phyloP scores from a whole-genome alignment of 1,140 invertebrate genomes.

The Brachionus rubens region DNA sequence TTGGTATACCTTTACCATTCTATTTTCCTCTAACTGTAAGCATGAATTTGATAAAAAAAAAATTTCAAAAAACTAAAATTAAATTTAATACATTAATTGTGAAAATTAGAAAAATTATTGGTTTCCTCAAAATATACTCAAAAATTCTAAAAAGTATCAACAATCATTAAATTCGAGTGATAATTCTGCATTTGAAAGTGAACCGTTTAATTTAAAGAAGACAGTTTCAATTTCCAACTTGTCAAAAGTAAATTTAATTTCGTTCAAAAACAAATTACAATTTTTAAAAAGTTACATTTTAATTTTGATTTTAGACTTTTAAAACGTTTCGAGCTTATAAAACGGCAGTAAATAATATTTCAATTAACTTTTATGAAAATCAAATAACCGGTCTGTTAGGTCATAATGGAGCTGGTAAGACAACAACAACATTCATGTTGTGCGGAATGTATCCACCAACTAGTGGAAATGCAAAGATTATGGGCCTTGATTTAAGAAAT shows the following conservation, averaged over 20 bases:
- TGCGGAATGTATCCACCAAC: conserved; percentile 71
- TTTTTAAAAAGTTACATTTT: conserved; percentile 47
- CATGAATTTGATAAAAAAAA: no score
- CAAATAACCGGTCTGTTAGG: conserved; percentile 62
- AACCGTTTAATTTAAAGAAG: background rate
- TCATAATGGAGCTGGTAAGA: conserved; percentile 71
- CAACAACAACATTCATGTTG: conserved; percentile 47
- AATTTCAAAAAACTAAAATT: no score
- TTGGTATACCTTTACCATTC: conserved; percentile 70
- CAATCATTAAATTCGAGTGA: background rate
- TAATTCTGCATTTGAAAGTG: conserved; percentile 25
- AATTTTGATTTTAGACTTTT: conserved; percentile 48
- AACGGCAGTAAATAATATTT: conserved; percentile 54
- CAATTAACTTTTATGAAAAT: conserved; percentile 61
- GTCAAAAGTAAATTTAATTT: background rate
- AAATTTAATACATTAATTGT: no score
- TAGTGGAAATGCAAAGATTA: conserved; percentile 68
- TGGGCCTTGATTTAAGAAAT: conserved; percentile 67
- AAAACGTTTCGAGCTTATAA: conserved; percentile 48
- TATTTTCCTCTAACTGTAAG: conserved; percentile 70
- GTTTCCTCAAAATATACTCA: conserved; percentile 16
- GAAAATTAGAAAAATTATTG: conserved; percentile 10
- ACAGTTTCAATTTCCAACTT: conserved; percentile 19
- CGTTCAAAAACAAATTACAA: background rate
- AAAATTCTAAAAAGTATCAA: conserved; percentile 11